These are phyloP conservation scores for Eremophila alpestris DNA, from an alignment of 2,797 vertebrate species.

Conservation along the genomic window DNA sequence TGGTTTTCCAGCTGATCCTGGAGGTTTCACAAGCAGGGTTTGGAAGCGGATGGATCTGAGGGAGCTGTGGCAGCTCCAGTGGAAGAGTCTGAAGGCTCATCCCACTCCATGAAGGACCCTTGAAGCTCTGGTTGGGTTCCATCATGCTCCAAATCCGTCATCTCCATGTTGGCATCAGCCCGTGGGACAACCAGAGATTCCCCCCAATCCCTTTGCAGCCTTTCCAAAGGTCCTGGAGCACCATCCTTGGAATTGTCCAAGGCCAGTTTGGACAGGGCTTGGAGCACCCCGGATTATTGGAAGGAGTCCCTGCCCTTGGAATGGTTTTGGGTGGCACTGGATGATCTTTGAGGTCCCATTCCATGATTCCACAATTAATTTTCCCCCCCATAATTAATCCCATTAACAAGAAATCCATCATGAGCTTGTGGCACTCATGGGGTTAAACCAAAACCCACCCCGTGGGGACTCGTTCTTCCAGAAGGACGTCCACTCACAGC, in stretches of 20 bases:
- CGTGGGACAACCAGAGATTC: background rate
- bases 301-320: background rate
- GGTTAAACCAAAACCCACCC: background rate
- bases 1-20: background rate
- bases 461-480: background rate
- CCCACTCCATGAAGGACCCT: background rate
- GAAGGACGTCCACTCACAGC: background rate
- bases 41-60: fast-evolving
- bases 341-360: background rate
- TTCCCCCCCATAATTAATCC: background rate
- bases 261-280: background rate
- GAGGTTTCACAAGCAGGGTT: fast-evolving
- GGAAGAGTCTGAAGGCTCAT: background rate
- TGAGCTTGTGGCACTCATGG: fast-evolving
- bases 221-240: background rate
- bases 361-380: fast-evolving
- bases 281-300: fast-evolving
- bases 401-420: background rate
- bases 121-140: background rate
- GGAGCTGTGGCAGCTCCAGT: background rate
- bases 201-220: background rate
- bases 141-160: background rate
- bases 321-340: background rate
- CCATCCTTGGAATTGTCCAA: background rate
- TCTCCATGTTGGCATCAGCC: background rate